A percentile compares a stretch with the other conserved stretches of the same genome.
Evolutionary conservation across 2,797 vertebrate genomes (phyloP).

Genomic region (Microtus californicus): DNA sequence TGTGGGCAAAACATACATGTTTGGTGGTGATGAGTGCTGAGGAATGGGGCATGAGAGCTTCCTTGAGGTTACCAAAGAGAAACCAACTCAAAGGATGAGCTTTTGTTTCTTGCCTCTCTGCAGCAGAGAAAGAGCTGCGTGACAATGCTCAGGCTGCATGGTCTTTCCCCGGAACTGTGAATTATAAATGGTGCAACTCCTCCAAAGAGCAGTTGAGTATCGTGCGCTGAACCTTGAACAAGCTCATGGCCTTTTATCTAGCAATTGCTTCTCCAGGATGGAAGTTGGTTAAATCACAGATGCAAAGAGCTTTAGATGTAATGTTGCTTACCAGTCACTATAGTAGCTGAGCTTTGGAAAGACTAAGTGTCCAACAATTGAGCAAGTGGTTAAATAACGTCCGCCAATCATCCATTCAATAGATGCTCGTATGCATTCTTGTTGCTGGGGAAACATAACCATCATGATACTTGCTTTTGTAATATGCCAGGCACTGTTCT

Average conservation of each 20-base stretch:
- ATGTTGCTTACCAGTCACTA: neutral
- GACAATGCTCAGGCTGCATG: neutral
- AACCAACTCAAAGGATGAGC: neutral
- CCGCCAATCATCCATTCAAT: neutral
- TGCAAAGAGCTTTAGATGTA: neutral
- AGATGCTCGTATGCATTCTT: neutral
- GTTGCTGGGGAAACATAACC: constrained; percentile 42
- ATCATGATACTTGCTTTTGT: neutral
- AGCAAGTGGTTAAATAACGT: constrained; percentile 30
- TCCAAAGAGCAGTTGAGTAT: neutral
- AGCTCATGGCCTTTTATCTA: neutral
- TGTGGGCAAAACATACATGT: neutral
- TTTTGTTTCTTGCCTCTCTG: neutral
- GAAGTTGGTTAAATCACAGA: constrained; percentile 34
- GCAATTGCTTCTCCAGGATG: neutral
- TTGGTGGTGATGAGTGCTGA: neutral
- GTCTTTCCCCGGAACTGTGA: neutral
- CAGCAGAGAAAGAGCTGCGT: neutral
- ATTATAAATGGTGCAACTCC: neutral
- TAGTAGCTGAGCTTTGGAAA: neutral
- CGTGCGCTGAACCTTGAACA: constrained; percentile 35
- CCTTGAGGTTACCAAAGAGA: neutral
- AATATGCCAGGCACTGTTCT: neutral
- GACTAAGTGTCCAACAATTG: neutral
- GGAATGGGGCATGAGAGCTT: neutral